These are phyloP conservation scores for Phainopepla nitens DNA, from an alignment of 2,113 vertebrate species.

Conservation along the genomic window DNA sequence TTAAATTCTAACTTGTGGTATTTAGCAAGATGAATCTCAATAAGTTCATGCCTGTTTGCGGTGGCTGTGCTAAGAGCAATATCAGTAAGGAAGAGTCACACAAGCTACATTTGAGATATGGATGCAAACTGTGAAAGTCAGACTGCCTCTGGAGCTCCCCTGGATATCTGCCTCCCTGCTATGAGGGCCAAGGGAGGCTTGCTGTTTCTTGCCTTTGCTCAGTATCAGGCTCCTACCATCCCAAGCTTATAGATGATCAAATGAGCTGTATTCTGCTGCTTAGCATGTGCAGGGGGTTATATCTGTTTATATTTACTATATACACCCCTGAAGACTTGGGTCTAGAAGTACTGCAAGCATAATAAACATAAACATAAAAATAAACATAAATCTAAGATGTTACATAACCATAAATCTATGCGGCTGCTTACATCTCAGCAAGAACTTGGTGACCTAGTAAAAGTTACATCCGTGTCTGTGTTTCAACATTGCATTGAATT, in stretches of 20 bases:
- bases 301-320: background rate
- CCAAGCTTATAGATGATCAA: background rate
- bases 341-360: background rate
- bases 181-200: accelerated
- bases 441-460: background rate
- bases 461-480: background rate
- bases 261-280: background rate
- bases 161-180: background rate
- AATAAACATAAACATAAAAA: background rate
- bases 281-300: background rate
- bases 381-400: background rate
- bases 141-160: background rate
- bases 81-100: background rate
- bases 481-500: background rate
- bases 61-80: background rate
- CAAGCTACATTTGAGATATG: background rate
- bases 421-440: background rate
- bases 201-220: background rate
- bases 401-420: background rate
- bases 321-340: background rate
- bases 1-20: background rate
- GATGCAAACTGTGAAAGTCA: background rate
- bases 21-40: background rate
- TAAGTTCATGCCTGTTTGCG: background rate
- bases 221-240: accelerated